Evolutionary conservation across 2,113 vertebrate species (phyloP), one percentile per base, ranked within the genome.

Genomic region (Nycticebus coucang): DNA sequence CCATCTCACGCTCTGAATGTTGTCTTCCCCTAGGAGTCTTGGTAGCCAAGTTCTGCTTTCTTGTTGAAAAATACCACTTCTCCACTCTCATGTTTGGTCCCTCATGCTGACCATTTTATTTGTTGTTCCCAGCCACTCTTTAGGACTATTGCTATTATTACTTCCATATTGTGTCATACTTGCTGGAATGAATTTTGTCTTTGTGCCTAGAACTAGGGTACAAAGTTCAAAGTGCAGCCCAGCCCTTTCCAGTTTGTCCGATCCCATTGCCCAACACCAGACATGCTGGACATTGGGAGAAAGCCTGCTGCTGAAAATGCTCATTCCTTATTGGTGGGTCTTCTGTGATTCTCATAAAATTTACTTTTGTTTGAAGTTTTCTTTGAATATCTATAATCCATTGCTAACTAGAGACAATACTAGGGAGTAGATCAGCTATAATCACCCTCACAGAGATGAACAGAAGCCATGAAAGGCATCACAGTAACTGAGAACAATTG

Each of bases 141-240:
- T 28, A 69, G 24, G 45, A 62, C 18, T n/a, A 13, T 50, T 84
- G 71, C 77, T 53, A 35, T 66, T 74, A 80, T 94, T 69, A 55
- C 37, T 89, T 94, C 71, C 33, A 75, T 53, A 64, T 18, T 53
- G 15, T 53, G 41, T 87, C 85, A 81, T 22, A 84, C 30, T 53
- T 93, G 53, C 71, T 90, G 45, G 72, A 77, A 96, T 84, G 82
- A 95, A 88, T 83, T 92, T 80, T 85, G 77, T 87, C 66, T 96
- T 77, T 85, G 59, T 11, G 10, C 72, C 71, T 81, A 55, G 50
- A 85, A 35, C 64, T 87, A 75, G 50, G 59, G 45, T 66, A 71
- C 69, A 72, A 90, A 21, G 89, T 84, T 18, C 91, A 94, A 87
- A 50, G 62, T 24, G 8, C 62, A 96, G 21, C 37, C 95, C 28